Conservation (phyloP, 1,140 invertebrate genomes). For the Diabrotica undecimpunctata region DNA sequence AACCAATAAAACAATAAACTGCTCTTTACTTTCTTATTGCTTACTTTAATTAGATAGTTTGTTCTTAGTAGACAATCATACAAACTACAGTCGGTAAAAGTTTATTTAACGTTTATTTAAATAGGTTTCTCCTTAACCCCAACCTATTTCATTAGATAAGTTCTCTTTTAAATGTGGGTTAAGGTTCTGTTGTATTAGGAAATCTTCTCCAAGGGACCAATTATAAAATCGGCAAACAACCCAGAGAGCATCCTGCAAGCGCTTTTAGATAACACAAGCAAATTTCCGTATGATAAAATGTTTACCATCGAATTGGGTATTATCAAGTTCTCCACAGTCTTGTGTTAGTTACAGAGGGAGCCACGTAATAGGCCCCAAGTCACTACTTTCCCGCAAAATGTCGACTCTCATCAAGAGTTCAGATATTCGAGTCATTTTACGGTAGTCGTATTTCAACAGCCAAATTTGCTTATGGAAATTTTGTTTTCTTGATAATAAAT, state of each 20-base stretch:
- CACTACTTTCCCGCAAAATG: not conserved
- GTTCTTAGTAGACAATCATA: no score
- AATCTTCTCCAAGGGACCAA: slow-evolving; percentile 6
- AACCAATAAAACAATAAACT: no score
- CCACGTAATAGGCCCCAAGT: slow-evolving; percentile 4
- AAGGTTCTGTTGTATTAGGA: not conserved
- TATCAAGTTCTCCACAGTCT: not conserved
- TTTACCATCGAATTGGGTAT: not conserved
- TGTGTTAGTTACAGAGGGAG: not conserved
- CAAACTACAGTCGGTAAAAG: no score
- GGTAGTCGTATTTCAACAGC: not conserved
- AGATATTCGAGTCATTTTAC: not conserved
- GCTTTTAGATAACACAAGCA: not conserved
- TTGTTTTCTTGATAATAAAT: not conserved
- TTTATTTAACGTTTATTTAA: no score
- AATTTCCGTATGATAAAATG: slow-evolving; percentile 3
- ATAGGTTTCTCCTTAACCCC: no score
- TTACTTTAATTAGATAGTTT: no score
- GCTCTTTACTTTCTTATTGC: no score
- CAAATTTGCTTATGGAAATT: slow-evolving; percentile 8
- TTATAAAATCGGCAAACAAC: not conserved
- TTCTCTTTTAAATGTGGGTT: not conserved
- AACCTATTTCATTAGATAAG: no score
- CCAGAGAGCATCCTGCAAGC: not conserved
- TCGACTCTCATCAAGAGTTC: slow-evolving; percentile 7